Base-by-base conservation (phyloP, 2,797 vertebrate species). In the Hydrocynus forskahlii region DNA sequence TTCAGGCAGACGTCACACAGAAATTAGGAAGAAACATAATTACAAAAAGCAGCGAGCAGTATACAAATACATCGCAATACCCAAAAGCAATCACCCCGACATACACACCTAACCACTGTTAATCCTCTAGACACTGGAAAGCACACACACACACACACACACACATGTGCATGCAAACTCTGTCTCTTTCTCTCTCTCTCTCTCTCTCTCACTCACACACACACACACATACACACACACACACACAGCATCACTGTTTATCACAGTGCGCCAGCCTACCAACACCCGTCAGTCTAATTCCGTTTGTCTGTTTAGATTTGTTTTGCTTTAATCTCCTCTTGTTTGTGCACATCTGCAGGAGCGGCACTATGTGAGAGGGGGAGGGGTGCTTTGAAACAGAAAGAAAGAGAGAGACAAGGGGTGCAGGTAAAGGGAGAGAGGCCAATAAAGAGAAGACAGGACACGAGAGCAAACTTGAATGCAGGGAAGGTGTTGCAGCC, bases 211-310 rank as follows among this genome's bases (percentile, higher is more conserved):
- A 25, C 57, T 57, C 66, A 29, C 63, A 9, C 64, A 35, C 73
- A 87, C 88, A 81, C 84, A 81, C 81, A 84, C 87, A 85, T 84
- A 81, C 87, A 84, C 84, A 83, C 83, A 91, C 87, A 91, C 88
- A 89, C 74, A 90, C 90, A 87, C 87, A 90, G 89, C 92, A 89
- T 93, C 93, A 93, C 93, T 92, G 92, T 94, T 95, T 94, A 95
- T 94, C 94, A 94, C 92, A 91, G 89, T 89, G 90, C 91, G 92
- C 92, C 94, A 94, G 93, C 92, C 92, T 91, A 91, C 91, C 92
- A 92, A 94, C 92, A 94, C 92, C 93, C 93, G 93, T 94, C 93
- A 93, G 91, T 94, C 92, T 94, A 94, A 95, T 95, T 94, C 93
- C 91, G 90, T 94, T 94, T 94, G 92, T 94, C 93, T 94, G 93